Evolutionary conservation across 2,113 vertebrate genomes (phyloP), one percentile per base, ranked within the genome.

Genomic region (Tapirus terrestris): DNA sequence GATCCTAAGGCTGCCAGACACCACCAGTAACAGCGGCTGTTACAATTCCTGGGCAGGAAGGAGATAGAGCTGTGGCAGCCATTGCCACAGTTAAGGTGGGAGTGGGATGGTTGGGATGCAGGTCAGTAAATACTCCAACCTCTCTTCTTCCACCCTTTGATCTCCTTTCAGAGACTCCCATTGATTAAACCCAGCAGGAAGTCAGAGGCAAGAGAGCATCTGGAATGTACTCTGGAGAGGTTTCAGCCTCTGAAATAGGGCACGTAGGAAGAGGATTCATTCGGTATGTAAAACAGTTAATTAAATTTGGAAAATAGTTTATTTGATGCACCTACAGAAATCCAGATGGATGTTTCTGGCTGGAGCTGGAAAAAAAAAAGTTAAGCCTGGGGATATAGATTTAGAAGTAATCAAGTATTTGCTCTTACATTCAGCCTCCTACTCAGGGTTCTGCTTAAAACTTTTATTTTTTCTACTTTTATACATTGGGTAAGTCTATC

Each of bases 221-320:
- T 13, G 14, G 70, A 48, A 67, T 23, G 11, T 48, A 23, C 5
- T 76, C 20, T 29, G 2, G 23, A 77, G 89, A 84, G 21, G 7
- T 68, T 75, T 91, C 3, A 6, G 7, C 14, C 1, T 79, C 36
- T 68, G 58, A 70, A 93, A 72, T 21, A 91, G 29, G 4, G 17
- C 9, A 39, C 12, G 6, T 48, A 43, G 18, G 21, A 76, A 80
- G 60, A 76, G 23, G 27, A 90, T 83, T 72, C n/a, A 63, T 82
- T 85, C 89, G 21, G 16, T 21, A 61, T 17, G 5, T 60, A 73
- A 61, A 53, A 88, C 36, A 89, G 56, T 56, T 85, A 56, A 83
- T 72, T 91, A 45, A 39, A 72, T 72, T 94, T 39, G 72, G 36
- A 5, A 93, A 96, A 65, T 83, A 85, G 36, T 67, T 91, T 68